These are phyloP conservation scores for Dinomys branickii DNA, from an alignment of 2,113 vertebrate genomes.

Conservation along the genomic window DNA sequence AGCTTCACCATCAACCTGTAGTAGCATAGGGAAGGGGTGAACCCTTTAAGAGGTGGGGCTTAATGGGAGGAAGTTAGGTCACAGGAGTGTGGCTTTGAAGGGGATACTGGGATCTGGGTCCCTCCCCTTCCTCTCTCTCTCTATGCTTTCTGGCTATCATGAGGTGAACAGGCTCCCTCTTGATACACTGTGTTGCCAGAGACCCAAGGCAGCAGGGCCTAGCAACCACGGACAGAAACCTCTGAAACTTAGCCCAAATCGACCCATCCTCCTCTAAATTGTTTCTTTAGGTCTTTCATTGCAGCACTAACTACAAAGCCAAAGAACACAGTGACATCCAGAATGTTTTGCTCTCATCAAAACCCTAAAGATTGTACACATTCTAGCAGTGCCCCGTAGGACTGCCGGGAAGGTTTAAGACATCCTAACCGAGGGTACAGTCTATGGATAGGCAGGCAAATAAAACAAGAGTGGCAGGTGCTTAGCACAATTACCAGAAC, in stretches of 20 bases:
- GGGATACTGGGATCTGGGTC: accelerated
- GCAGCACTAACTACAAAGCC: too few relatives aligned
- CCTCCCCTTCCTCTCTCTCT: too few relatives aligned
- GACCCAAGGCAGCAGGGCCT: neutral
- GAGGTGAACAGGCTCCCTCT: neutral
- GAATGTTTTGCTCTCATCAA: neutral
- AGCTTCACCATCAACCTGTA: neutral
- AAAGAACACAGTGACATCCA: neutral
- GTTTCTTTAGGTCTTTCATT: neutral
- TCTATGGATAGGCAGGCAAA: neutral
- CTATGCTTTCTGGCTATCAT: neutral
- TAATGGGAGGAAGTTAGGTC: neutral
- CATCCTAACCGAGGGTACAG: neutral
- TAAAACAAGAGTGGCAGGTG: neutral
- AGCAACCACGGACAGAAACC: too few relatives aligned
- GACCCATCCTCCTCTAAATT: neutral
- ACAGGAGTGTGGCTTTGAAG: neutral
- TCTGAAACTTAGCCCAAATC: too few relatives aligned
- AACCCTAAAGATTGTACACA: neutral
- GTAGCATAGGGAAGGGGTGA: too few relatives aligned
- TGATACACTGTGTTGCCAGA: neutral
- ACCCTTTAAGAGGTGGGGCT: neutral
- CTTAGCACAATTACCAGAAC: neutral
- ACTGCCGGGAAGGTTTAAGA: neutral
- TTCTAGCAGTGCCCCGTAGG: neutral